A percentile compares a stretch with the other conserved stretches of the same genome.
Evolutionary conservation across 2,113 vertebrate species (phyloP).

Genomic region (Rhegmatorhina hoffmannsi): DNA sequence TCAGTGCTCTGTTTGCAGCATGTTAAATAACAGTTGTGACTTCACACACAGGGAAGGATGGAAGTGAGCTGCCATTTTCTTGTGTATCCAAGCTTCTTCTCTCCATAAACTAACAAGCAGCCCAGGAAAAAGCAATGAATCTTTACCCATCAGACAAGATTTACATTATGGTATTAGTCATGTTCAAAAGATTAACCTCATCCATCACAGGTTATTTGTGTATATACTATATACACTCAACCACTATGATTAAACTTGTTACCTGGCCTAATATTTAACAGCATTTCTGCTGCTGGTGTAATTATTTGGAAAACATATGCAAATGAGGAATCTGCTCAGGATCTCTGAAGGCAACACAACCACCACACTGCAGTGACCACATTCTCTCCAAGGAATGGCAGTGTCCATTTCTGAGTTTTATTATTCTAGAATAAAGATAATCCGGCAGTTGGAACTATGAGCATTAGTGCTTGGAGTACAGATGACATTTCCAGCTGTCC

Average conservation of each 20-base stretch:
- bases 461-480: not conserved
- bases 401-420: not conserved
- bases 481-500: not conserved
- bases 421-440: not conserved
- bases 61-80: not conserved
- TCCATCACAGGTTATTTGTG: not conserved
- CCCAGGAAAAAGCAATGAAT: not conserved
- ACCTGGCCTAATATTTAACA: not conserved
- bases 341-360: not conserved
- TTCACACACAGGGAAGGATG: not conserved
- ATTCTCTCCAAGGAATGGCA: not conserved
- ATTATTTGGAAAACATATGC: not conserved
- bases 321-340: not conserved
- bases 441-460: not conserved
- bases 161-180: not conserved
- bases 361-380: not conserved
- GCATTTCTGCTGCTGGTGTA: not conserved
- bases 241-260: not conserved
- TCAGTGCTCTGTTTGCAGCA: not conserved
- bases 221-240: not conserved
- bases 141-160: not conserved
- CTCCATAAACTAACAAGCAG: not conserved
- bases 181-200: not conserved
- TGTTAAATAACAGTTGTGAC: not conserved
- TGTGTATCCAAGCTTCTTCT: not conserved